These are phyloP conservation scores for Rotaria magnacalcarata DNA, from an alignment of 2,888 invertebrate species.

Conservation along the genomic window DNA sequence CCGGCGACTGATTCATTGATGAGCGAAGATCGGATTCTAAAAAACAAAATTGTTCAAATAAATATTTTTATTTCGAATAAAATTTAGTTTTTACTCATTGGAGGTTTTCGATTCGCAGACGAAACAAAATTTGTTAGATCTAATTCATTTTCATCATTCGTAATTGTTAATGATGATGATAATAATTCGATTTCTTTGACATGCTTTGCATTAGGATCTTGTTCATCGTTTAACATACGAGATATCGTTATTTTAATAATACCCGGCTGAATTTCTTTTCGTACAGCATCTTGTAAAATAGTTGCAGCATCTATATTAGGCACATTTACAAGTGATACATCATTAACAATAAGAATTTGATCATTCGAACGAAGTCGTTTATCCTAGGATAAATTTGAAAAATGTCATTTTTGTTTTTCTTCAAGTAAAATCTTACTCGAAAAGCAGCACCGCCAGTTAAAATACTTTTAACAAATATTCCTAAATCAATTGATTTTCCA, in stretches of 20 bases:
- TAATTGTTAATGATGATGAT: not conserved
- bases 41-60: no score
- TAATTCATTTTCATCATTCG: constrained; percentile 25
- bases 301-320: constrained; percentile 43
- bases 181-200: constrained; percentile 2
- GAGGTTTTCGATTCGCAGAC: not conserved
- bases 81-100: not conserved
- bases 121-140: constrained; percentile 8
- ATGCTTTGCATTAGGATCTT: not conserved
- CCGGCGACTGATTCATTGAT: not conserved
- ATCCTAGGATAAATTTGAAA: not conserved
- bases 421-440: not conserved
- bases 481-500: constrained; percentile 40
- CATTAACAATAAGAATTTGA: constrained; percentile 45
- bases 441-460: constrained; percentile 45
- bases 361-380: constrained; percentile 42
- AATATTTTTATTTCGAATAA: no score
- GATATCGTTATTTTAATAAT: constrained; percentile 44
- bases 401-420: not conserved
- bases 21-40: not conserved
- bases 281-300: constrained; percentile 45
- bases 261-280: constrained; percentile 42
- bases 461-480: constrained; percentile 45
- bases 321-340: constrained; percentile 40
- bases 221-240: constrained; percentile 19